A percentile compares a stretch with the other conserved stretches of the same genome.
These are phyloP conservation scores for Melanitta fusca DNA, from an alignment of 2,797 vertebrate species.

Conservation along the genomic window DNA sequence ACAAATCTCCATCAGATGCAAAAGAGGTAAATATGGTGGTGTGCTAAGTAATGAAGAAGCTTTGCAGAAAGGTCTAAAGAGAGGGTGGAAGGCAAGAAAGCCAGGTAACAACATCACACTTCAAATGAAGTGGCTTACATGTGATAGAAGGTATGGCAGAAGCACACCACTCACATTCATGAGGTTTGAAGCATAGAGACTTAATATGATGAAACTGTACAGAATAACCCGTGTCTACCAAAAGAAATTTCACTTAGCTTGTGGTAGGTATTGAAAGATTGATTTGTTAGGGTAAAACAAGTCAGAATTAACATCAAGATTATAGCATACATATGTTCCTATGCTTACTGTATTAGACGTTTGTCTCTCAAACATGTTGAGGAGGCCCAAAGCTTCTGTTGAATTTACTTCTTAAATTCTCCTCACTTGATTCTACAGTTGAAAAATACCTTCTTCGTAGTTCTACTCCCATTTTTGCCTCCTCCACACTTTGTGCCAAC, in stretches of 20 bases:
- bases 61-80: not conserved
- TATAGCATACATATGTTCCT: not conserved
- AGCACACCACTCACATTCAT: not conserved
- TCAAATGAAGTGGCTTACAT: not conserved
- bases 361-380: not conserved
- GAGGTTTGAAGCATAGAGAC: not conserved
- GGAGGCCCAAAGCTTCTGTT: not conserved
- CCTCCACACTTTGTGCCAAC: not conserved
- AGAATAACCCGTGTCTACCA: not conserved
- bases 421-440: not conserved
- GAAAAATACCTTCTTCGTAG: not conserved
- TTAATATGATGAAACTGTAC: not conserved
- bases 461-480: not conserved
- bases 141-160: slow-evolving; percentile 7
- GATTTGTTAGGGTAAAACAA: slow-evolving; percentile 3
- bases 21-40: not conserved
- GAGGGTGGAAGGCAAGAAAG: not conserved
- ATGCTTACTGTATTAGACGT: not conserved
- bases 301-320: not conserved
- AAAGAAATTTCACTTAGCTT: not conserved
- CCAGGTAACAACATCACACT: not conserved
- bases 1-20: not conserved
- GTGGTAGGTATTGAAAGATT: not conserved
- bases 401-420: not conserved
- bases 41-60: not conserved